These are phyloP conservation scores for Coregonus clupeaformis DNA, from an alignment of 2,113 vertebrate genomes.

Conservation along the genomic window DNA sequence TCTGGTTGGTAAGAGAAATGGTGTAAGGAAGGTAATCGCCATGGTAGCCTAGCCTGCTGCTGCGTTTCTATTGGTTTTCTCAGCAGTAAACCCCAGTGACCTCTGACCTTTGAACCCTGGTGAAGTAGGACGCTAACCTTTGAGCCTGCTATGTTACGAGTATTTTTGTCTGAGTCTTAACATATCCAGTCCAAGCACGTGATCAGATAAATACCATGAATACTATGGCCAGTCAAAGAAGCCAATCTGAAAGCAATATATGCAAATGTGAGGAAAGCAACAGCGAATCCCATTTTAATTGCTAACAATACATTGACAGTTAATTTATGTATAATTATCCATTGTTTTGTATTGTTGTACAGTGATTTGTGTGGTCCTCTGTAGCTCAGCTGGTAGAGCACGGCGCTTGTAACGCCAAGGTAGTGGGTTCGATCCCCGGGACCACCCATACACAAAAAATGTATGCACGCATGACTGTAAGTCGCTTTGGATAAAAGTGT, in stretches of 20 bases:
- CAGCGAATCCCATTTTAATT: not conserved
- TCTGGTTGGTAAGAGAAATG: slow-evolving; percentile 27
- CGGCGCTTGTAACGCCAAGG: too few species aligned
- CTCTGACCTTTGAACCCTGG: slow-evolving; percentile 34
- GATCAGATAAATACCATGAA: not conserved
- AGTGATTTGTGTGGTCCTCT: too few species aligned
- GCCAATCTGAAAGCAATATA: not conserved
- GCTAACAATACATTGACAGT: not conserved
- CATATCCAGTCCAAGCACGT: slow-evolving; percentile 44
- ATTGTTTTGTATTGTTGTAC: too few species aligned
- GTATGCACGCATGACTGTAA: too few species aligned
- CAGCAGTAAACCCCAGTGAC: slow-evolving; percentile 29
- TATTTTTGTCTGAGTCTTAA: slow-evolving; percentile 16
- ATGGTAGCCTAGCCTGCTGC: slow-evolving; percentile 37
- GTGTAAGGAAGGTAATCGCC: slow-evolving; percentile 48
- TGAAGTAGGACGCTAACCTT: not conserved
- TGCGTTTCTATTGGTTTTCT: slow-evolving; percentile 2
- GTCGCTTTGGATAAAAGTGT: too few species aligned
- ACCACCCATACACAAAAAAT: too few species aligned
- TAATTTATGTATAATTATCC: too few species aligned
- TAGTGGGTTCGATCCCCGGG: too few species aligned
- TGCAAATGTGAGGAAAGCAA: not conserved
- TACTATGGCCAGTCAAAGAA: not conserved
- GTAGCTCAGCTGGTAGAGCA: too few species aligned
- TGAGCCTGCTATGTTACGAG: not conserved